These are phyloP conservation scores for Neodiprion lecontei DNA, from an alignment of 1,140 invertebrate species.

Conservation along the genomic window DNA sequence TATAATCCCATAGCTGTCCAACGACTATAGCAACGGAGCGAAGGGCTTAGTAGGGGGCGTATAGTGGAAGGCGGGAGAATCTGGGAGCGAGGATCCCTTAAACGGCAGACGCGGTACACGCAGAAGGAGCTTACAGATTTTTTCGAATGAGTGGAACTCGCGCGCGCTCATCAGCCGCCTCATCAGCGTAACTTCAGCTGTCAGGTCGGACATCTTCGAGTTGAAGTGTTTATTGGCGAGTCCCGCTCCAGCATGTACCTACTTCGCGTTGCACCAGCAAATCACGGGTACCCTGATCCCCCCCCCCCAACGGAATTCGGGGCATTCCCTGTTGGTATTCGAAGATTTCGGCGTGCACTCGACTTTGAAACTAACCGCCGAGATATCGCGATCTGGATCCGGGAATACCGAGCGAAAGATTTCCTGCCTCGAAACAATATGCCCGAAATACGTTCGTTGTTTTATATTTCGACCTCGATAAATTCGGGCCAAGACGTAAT, in stretches of 20 bases:
- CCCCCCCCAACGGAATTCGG: conserved; percentile 32
- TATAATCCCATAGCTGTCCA: too few species aligned
- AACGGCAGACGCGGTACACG: conserved; percentile 1
- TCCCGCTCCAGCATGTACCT: conserved; percentile 11
- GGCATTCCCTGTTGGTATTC: conserved; percentile 38
- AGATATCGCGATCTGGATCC: background rate
- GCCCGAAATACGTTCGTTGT: background rate
- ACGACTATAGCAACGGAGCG: too few species aligned
- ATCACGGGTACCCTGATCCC: conserved; percentile 23
- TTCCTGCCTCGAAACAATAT: background rate
- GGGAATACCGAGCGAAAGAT: background rate
- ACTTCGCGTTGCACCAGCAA: conserved; percentile 14
- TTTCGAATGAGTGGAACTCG: conserved; percentile 8
- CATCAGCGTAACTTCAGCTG: conserved; percentile 30
- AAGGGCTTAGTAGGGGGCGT: too few species aligned
- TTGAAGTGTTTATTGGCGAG: conserved; percentile 29
- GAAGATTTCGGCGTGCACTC: conserved; percentile 21
- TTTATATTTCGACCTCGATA: too few species aligned
- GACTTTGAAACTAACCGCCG: background rate
- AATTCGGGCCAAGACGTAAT: too few species aligned
- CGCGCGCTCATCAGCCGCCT: conserved; percentile 19
- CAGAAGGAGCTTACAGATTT: conserved; percentile 1
- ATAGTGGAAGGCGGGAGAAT: background rate
- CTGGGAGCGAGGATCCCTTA: background rate
- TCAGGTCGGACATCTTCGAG: conserved; percentile 18